A percentile compares a stretch with the other conserved stretches of the same genome.
Conservation (phyloP, 2,113 vertebrate genomes). For the Heterochromis multidens region DNA sequence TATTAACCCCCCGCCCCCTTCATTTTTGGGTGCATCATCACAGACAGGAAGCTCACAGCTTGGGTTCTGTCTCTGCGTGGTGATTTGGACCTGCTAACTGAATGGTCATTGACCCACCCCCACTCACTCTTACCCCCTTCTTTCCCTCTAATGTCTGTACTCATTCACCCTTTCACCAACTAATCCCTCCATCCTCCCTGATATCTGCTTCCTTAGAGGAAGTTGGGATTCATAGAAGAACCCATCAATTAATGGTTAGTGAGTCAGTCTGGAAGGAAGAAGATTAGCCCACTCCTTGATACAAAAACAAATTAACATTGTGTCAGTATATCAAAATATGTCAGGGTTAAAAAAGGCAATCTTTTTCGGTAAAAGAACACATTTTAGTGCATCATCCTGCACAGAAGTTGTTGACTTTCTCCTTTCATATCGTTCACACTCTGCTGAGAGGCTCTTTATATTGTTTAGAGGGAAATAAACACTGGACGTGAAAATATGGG, state of each 20-base stretch:
- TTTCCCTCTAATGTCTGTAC: slow-evolving; percentile 45
- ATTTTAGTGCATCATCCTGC: background rate
- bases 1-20: background rate
- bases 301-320: background rate
- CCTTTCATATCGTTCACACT: background rate
- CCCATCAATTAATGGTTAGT: slow-evolving; percentile 18
- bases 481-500: background rate
- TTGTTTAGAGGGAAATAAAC: slow-evolving; percentile 31
- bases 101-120: slow-evolving; percentile 62
- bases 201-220: slow-evolving; percentile 29
- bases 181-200: slow-evolving; percentile 51
- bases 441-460: slow-evolving; percentile 21
- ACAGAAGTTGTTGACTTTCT: background rate
- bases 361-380: background rate
- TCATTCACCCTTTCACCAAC: slow-evolving; percentile 50
- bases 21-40: slow-evolving; percentile 25
- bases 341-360: accelerated
- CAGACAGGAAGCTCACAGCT: slow-evolving; percentile 46
- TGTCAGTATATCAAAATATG: background rate
- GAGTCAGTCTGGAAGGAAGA: background rate
- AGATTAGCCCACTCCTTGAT: background rate
- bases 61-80: slow-evolving; percentile 15
- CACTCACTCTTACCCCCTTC: slow-evolving; percentile 28
- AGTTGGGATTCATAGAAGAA: slow-evolving; percentile 8
- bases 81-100: slow-evolving; percentile 51